Evolutionary conservation across 2,113 vertebrate species (phyloP), one percentile per base, ranked within the genome.

Genomic region (Hemibates koningsi): DNA sequence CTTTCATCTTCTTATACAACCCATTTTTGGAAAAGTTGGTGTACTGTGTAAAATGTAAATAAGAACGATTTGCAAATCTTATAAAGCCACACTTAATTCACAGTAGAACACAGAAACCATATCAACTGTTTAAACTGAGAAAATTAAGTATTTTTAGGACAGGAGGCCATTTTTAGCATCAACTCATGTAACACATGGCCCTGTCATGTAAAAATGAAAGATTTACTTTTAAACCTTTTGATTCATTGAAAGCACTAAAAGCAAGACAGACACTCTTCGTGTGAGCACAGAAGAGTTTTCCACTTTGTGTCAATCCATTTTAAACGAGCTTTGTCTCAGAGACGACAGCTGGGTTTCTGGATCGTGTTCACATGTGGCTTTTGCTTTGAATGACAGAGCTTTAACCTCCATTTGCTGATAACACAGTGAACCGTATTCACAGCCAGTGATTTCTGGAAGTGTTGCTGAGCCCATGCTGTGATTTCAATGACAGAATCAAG

Each of bases 401-500:
- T 68, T 13, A 41, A 41, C 36, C 11, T 24, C 6, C 63, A 68
- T 41, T 68, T 68, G 19, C n/a, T 21, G 63, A 68, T 68, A 21
- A 41, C n/a, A 68, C 12, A 12, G 19, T 9, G n/a, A 68, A 68
- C 63, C 5, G n/a, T 59, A 29, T 59, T 59, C 56, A 59, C 13
- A 29, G 56, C 7, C 24, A 29, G 2, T 68, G 63, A 68, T 68
- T 68, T 68, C 63, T 68, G 34, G 34, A 14, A 41, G 1, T 68
- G 34, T 68, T 68, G 34, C 36, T 68, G 36, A 68, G 63, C 36
- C 36, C 36, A 14, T 41, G 63, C 19, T 41, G n/a, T 68, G 36
- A 68, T 24, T 68, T 68, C 63, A 41, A n/a, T 68, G 63, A 41
- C 36, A 68, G 63, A 21, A 41, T 68, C 63, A 68, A 41, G 36